Percentiles rank a stretch among this genome's conserved stretches.
These are phyloP conservation scores for Apomyelois bistriatella DNA, from an alignment of 2,888 invertebrate species.

Conservation along the genomic window DNA sequence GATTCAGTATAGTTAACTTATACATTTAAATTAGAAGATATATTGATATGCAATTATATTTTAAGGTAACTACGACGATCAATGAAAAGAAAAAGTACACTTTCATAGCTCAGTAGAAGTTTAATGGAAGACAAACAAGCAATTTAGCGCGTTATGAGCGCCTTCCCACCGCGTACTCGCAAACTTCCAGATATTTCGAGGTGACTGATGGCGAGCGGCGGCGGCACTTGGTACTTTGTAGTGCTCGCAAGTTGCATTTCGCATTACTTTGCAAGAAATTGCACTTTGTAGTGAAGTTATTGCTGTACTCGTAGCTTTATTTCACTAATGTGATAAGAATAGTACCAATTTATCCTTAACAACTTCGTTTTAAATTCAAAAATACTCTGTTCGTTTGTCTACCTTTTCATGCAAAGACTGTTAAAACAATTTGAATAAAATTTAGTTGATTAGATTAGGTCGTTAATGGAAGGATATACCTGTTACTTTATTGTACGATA, in stretches of 20 bases:
- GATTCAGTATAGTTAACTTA: no score
- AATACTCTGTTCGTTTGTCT: no score
- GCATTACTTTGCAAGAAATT: conserved; percentile 17
- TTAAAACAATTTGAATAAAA: no score
- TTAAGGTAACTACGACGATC: background rate
- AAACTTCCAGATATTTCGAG: conserved; percentile 33
- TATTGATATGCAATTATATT: background rate
- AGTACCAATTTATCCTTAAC: no score
- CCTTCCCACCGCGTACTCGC: conserved; percentile 25
- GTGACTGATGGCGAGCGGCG: conserved; percentile 19
- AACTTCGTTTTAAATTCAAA: no score
- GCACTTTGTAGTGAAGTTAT: conserved; percentile 4
- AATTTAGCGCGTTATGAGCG: conserved; percentile 34
- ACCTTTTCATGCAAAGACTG: no score
- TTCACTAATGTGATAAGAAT: background rate
- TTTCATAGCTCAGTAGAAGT: conserved; percentile 23
- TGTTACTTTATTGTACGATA: no score
- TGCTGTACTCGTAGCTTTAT: background rate
- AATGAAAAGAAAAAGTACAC: conserved; percentile 5
- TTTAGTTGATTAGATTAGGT: no score
- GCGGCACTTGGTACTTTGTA: conserved; percentile 7
- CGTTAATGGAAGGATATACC: no score
- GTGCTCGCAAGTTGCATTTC: conserved; percentile 4
- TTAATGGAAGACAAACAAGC: conserved; percentile 41
- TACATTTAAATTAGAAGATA: no score